A percentile compares a stretch with the other conserved stretches of the same genome.
phyloP scores from a whole-genome alignment of 2,113 vertebrate genomes.

The Lamprotornis superbus region DNA sequence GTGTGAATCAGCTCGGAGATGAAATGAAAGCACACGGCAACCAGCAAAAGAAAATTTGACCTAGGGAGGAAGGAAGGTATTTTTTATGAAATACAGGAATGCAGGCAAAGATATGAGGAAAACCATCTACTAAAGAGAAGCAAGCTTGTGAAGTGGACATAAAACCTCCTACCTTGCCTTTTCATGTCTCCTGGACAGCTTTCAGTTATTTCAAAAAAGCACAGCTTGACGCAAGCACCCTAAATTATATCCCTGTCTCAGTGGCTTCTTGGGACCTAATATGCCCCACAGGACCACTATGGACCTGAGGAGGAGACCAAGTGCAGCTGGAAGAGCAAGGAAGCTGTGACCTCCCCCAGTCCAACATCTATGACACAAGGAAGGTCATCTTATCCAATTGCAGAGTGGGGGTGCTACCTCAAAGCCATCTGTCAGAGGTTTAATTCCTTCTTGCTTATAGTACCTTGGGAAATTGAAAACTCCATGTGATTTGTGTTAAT shows the following conservation, averaged over 20 bases:
- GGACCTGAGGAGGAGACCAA: neutral
- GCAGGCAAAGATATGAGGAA: neutral
- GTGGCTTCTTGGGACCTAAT: neutral
- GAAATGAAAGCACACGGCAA: neutral
- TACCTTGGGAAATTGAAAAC: neutral
- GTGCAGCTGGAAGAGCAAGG: neutral
- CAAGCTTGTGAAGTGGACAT: neutral
- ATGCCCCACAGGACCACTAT: fast-evolving
- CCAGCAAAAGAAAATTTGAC: neutral
- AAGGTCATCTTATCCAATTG: neutral
- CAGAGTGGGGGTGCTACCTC: neutral
- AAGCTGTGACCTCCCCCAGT: neutral
- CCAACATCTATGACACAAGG: neutral
- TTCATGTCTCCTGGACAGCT: neutral
- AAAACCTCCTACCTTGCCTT: neutral
- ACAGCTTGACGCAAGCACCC: neutral
- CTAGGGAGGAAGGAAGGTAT: neutral
- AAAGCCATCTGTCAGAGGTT: neutral
- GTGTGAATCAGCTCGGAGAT: neutral
- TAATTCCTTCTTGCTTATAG: neutral
- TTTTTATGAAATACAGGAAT: neutral
- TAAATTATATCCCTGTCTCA: neutral
- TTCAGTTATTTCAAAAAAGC: neutral
- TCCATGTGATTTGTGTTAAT: neutral
- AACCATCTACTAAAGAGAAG: neutral